phyloP scores from a whole-genome alignment of 2,113 vertebrate genomes.

The Solea solea region DNA sequence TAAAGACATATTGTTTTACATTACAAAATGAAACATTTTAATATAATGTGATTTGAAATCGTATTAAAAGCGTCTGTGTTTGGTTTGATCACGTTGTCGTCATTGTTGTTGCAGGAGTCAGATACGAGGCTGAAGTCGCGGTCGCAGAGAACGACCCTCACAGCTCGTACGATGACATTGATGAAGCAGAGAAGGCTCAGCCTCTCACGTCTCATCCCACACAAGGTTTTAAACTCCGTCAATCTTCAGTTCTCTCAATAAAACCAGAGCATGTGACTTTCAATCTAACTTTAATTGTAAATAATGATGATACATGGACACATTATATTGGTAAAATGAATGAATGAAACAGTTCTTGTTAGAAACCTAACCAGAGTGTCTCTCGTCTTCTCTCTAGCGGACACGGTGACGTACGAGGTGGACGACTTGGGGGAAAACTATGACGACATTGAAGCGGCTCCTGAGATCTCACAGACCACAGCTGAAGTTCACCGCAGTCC shows the following conservation, averaged over 20 bases:
- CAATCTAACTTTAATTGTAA: too few species aligned
- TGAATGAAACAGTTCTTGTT: too few species aligned
- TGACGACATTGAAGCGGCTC: constrained; percentile 56
- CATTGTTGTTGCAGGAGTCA: constrained; percentile 17
- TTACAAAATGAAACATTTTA: neutral
- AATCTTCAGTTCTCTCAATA: too few species aligned
- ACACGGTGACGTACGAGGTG: constrained; percentile 45
- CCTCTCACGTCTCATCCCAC: neutral
- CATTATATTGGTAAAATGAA: too few species aligned
- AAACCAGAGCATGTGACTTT: too few species aligned
- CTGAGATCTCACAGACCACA: constrained; percentile 4
- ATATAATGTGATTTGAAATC: neutral
- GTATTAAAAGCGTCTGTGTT: neutral
- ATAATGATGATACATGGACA: too few species aligned
- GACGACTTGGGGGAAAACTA: constrained; percentile 54
- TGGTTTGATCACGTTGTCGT: neutral
- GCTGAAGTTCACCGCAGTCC: constrained; percentile 40
- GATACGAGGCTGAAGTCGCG: neutral
- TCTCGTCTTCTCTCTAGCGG: constrained; percentile 29
- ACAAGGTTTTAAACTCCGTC: too few species aligned
- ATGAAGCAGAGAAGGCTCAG: constrained; percentile 5
- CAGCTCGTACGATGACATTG: constrained; percentile 74
- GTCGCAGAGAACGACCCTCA: neutral
- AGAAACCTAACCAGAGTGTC: too few species aligned
- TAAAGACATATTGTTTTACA: too few species aligned